Base-by-base conservation (phyloP, 2,113 vertebrate species). In the Steatornis caripensis region DNA sequence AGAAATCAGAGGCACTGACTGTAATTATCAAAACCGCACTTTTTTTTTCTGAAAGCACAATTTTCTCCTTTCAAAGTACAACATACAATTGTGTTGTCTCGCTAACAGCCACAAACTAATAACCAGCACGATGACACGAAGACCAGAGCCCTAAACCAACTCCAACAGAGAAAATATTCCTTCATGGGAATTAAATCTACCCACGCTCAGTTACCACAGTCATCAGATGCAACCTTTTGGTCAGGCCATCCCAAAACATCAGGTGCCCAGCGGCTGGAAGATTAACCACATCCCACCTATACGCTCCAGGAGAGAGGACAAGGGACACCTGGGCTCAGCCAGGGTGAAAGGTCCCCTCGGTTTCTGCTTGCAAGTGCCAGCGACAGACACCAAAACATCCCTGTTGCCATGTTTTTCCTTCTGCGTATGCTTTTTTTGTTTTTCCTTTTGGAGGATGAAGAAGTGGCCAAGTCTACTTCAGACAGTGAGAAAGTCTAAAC, bases 361-460 rank as follows among this genome's bases (percentile, higher is more conserved):
- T 15, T 60, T 84, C 26, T 54, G 19, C 29, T n/a, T 19, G 11
- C 5, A 43, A 32, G 11, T 30, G 15, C 8, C 86, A 54, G 5
- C 12, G 41, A 11, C 16, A 54, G 57, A 24, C 21, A 32, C 53
- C 65, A 36, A 39, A 68, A 58, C 5, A 1, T 23, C 46, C 2
- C 53, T 18, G 5, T 9, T 32, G 6, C 24, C 24, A 6, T 1
- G 8, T 0, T 36, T 83, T 65, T n/a, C 10, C 15, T 58, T 48
- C 64, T 29, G 3, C 0, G 3, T 27, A 34, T 6, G 1, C 3
- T 30, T 41, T 43, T 9, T 22, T 30, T 30, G n/a, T 18, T 16
- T 5, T 43, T 71, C 34, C 8, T 22, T 45, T 43, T 57, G 9
- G 9, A 58, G 18, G 17, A 68, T 29, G 32, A 93, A 91, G 23